phyloP scores from a whole-genome alignment of 2,888 invertebrate species.

The Eupeodes luniger region DNA sequence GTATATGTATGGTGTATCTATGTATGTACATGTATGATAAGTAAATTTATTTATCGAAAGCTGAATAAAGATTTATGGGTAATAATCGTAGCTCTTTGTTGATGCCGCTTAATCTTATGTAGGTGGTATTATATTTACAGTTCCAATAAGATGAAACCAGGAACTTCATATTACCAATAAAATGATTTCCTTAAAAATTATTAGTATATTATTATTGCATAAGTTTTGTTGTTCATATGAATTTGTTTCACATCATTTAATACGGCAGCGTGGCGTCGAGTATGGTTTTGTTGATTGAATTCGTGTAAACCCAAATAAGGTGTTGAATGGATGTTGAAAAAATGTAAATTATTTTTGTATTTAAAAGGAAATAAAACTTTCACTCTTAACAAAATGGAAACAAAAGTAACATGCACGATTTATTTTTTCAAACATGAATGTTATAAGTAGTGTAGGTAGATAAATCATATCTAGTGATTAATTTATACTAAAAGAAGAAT shows the following conservation, averaged over 20 bases:
- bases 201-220: not conserved
- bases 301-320: not conserved
- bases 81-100: not conserved
- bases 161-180: not conserved
- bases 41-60: not conserved
- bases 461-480: not conserved
- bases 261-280: not conserved
- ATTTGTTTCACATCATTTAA: constrained; percentile 10
- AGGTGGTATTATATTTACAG: not conserved
- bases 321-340: not conserved
- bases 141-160: not conserved
- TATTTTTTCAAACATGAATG: not conserved
- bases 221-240: not conserved
- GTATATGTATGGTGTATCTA: too few species aligned
- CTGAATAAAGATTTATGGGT: not conserved
- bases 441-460: too few species aligned
- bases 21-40: too few species aligned
- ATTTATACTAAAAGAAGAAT: too few species aligned
- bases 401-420: not conserved
- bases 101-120: not conserved
- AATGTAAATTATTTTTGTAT: not conserved
- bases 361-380: constrained; percentile 18
- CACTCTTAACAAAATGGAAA: not conserved
- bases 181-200: not conserved
- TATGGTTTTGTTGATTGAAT: not conserved